Evolutionary conservation across 2,888 invertebrate genomes (phyloP).

Genomic region (Sturmia bella): DNA sequence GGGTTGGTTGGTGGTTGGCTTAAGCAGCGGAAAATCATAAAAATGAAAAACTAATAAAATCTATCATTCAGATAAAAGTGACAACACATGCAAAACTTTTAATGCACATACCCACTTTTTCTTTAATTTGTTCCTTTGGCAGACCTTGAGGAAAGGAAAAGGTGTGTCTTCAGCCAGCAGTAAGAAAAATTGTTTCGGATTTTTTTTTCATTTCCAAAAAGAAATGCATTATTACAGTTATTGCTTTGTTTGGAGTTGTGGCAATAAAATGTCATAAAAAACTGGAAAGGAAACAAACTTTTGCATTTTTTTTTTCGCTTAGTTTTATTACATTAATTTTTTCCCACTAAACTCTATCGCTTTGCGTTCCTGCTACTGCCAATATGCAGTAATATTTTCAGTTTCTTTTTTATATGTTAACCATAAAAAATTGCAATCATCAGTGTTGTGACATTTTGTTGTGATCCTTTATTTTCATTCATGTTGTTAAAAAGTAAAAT

Average conservation of each 20-base stretch:
- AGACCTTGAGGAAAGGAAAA: slow-evolving; percentile 36
- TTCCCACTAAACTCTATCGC: slow-evolving; percentile 33
- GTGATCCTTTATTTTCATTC: slow-evolving; percentile 59
- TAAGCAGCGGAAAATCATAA: slow-evolving; percentile 59
- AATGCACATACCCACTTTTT: background rate
- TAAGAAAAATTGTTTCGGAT: slow-evolving; percentile 40
- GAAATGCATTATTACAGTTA: slow-evolving; percentile 64
- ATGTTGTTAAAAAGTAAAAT: background rate
- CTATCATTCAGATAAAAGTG: slow-evolving; percentile 63
- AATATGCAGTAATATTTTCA: slow-evolving; percentile 54
- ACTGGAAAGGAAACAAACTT: slow-evolving; percentile 58
- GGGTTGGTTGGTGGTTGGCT: slow-evolving; percentile 51
- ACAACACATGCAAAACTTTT: slow-evolving; percentile 64
- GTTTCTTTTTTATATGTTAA: slow-evolving; percentile 44
- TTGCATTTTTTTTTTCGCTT: slow-evolving; percentile 49
- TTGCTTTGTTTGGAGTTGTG: slow-evolving; percentile 65
- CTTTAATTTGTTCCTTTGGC: background rate
- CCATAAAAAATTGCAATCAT: slow-evolving; percentile 70
- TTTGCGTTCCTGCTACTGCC: slow-evolving; percentile 16
- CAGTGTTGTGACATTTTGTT: slow-evolving; percentile 69
- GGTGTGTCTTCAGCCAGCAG: slow-evolving; percentile 64
- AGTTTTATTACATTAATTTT: slow-evolving; percentile 67
- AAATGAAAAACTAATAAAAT: slow-evolving; percentile 69
- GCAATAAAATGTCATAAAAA: slow-evolving; percentile 63
- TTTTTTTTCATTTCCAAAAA: slow-evolving; percentile 10